These are phyloP conservation scores for Dioctria rufipes DNA, from an alignment of 2,888 invertebrate genomes.

Conservation along the genomic window DNA sequence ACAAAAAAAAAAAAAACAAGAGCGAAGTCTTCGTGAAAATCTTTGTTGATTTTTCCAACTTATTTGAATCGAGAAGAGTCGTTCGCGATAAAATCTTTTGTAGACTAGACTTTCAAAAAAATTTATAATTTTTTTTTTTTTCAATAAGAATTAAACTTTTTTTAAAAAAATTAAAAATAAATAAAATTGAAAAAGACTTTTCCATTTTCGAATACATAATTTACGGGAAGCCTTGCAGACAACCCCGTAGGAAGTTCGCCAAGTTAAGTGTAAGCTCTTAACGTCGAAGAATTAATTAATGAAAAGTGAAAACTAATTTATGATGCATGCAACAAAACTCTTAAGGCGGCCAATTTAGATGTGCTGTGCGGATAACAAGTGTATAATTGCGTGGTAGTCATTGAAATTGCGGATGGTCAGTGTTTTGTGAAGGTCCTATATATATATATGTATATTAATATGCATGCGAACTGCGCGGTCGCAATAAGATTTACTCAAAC, in stretches of 20 bases:
- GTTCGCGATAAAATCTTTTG: background rate
- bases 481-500: constrained; percentile 1
- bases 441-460: too few relatives aligned
- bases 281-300: constrained; percentile 47
- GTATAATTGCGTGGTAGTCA: constrained; percentile 40
- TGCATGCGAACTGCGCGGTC: background rate
- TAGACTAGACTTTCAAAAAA: background rate
- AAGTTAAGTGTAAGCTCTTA: constrained; percentile 20
- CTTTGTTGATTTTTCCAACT: background rate
- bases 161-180: too few relatives aligned
- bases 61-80: background rate
- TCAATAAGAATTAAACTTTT: too few relatives aligned
- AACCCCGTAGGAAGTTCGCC: constrained; percentile 11
- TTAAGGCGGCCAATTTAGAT: constrained; percentile 31
- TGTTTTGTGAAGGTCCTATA: constrained; percentile 52
- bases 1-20: background rate
- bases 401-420: constrained; percentile 53
- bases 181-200: too few relatives aligned
- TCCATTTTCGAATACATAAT: too few relatives aligned
- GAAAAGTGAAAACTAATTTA: constrained; percentile 53
- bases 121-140: background rate
- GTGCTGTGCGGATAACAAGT: constrained; percentile 23
- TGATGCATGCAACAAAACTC: constrained; percentile 42
- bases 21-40: background rate
- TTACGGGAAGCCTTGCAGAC: background rate